A percentile compares a stretch with the other conserved stretches of the same genome.
Conservation (phyloP, 2,113 vertebrate genomes). For the Anhinga rufa region DNA sequence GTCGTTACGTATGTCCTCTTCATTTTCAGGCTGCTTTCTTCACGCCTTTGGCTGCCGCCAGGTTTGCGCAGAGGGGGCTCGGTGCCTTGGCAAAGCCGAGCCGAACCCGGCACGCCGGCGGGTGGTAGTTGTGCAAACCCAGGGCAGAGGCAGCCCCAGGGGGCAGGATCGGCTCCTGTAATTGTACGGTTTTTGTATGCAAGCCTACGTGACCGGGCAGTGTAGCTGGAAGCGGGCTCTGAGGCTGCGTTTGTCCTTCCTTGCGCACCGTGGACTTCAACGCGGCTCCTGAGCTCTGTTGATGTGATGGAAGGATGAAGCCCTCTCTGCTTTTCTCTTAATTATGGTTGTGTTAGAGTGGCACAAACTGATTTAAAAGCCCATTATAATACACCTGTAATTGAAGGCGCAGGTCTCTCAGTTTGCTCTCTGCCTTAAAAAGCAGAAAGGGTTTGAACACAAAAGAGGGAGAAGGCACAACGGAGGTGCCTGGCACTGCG, state of each 20-base stretch:
- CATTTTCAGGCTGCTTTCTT: neutral
- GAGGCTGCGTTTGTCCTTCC: neutral
- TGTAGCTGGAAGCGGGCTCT: neutral
- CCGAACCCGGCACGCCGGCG: accelerated
- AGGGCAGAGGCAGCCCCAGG: neutral
- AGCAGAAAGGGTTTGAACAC: neutral
- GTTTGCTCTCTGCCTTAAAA: neutral
- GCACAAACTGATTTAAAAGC: neutral
- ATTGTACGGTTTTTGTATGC: neutral
- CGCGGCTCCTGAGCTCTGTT: neutral
- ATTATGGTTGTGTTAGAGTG: neutral
- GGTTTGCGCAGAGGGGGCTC: neutral
- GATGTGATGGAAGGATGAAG: neutral
- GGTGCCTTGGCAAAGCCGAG: neutral
- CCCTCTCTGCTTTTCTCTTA: neutral
- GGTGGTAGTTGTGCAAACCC: neutral
- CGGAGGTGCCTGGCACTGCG: neutral
- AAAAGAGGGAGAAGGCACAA: neutral
- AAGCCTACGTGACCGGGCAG: accelerated
- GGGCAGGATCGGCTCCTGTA: neutral
- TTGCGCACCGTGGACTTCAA: neutral
- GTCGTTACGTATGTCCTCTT: constrained; percentile 19
- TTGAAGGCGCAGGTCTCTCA: neutral
- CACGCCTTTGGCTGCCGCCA: neutral
- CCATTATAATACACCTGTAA: neutral